phyloP scores from a whole-genome alignment of 2,113 vertebrate genomes.

The Dendrocopos noguchii region DNA sequence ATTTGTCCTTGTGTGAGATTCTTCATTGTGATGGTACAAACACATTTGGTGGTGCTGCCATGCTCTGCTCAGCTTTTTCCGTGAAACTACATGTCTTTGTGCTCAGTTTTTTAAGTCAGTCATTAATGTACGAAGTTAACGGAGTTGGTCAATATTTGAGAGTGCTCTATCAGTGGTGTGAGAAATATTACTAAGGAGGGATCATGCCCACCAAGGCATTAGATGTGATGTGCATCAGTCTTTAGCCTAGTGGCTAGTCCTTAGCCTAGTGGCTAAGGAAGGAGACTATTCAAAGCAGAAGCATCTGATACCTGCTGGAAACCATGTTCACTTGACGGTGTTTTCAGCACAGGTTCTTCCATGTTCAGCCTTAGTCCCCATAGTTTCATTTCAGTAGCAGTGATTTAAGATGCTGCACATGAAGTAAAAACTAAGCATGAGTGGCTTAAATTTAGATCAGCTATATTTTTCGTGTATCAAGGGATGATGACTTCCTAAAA shows the following conservation, averaged over 20 bases:
- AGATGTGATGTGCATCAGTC: not conserved
- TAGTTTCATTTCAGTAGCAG: not conserved
- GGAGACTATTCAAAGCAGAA: not conserved
- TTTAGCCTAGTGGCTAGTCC: too few species aligned
- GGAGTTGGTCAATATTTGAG: not conserved
- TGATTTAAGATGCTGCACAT: not conserved
- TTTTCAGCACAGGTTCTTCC: not conserved
- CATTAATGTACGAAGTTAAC: not conserved
- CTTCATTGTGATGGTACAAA: not conserved
- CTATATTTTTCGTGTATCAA: not conserved
- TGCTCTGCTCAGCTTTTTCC: not conserved
- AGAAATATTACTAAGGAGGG: not conserved
- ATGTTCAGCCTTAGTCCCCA: not conserved
- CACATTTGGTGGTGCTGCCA: not conserved
- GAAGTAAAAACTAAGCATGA: not conserved
- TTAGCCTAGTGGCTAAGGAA: not conserved
- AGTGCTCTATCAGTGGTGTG: not conserved
- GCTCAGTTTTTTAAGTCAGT: not conserved
- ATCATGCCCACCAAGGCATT: not conserved
- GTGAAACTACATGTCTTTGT: not conserved
- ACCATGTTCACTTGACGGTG: not conserved
- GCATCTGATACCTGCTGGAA: not conserved
- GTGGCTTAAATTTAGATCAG: not conserved
- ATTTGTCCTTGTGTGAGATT: not conserved
- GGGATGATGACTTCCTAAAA: not conserved